Percentiles rank a stretch among this genome's conserved stretches.
phyloP scores from a whole-genome alignment of 2,888 invertebrate genomes.

The Scelioninae gen. 2 region DNA sequence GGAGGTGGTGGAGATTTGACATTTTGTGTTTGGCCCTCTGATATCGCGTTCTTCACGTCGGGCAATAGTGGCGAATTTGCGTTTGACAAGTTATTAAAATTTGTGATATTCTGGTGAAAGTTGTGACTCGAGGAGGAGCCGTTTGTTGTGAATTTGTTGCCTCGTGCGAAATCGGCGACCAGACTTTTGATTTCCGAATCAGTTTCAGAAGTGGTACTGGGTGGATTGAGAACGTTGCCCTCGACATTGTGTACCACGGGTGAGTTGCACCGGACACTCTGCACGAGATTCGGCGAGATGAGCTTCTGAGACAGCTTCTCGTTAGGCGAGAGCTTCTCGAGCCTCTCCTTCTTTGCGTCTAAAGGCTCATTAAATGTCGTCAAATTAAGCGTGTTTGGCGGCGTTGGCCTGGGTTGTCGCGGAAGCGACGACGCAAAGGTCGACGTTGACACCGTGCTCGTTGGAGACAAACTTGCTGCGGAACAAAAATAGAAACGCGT shows the following conservation, averaged over 20 bases:
- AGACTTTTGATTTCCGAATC: conserved; percentile 61
- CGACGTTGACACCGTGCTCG: conserved; percentile 76
- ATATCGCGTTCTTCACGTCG: conserved; percentile 65
- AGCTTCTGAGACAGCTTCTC: conserved; percentile 72
- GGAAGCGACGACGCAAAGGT: conserved; percentile 78
- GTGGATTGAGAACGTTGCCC: conserved; percentile 71
- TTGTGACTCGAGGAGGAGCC: conserved; percentile 67
- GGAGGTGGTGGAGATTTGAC: conserved; percentile 85
- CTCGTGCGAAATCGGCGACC: conserved; percentile 66
- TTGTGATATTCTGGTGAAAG: conserved; percentile 70
- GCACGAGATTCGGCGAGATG: conserved; percentile 73
- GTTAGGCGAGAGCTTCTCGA: conserved; percentile 67
- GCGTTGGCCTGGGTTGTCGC: conserved; percentile 84
- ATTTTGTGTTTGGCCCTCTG: conserved; percentile 66
- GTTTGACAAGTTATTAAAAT: conserved; percentile 67
- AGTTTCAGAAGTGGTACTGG: conserved; percentile 62
- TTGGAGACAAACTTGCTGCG: conserved; percentile 67
- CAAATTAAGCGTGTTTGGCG: conserved; percentile 89
- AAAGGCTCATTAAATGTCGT: conserved; percentile 75
- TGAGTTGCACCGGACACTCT: conserved; percentile 72
- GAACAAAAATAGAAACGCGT: not conserved
- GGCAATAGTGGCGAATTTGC: conserved; percentile 66
- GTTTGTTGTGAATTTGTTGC: conserved; percentile 68
- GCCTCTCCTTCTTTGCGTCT: conserved; percentile 67
- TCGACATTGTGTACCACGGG: conserved; percentile 74